Base-by-base conservation (phyloP, 2,888 invertebrate genomes). In the Phengaris arion region DNA sequence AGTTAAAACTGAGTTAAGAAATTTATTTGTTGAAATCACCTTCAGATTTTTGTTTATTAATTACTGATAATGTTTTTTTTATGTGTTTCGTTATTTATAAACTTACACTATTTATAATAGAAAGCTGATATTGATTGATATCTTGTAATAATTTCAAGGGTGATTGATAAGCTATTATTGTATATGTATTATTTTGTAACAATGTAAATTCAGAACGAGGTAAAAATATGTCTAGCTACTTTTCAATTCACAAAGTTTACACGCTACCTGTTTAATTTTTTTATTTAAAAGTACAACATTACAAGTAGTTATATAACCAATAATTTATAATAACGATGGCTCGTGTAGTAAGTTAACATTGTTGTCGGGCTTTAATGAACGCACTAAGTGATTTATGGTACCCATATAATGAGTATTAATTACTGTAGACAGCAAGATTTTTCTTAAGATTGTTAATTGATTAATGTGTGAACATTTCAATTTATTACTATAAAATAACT, bases 41-140 rank as follows among this genome's bases (percentile, higher is more conserved):
- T 72, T 72, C 72, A 72, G 52, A 72, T 54, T 72, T 72, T 72
- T 54, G 54, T 72, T 54, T 51, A 54, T 54, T 72, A 72, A 72
- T 72, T 51, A 13, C 1, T 22, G 22, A 72, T 54, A 54, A 54
- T 54, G 13, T 52, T 7, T 54, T 35, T 72, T 54, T 54, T 51
- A 52, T 48, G 51, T 51, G 15, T 48, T 51, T 51, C 22, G 52
- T 51, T 72, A 52, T 48, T 48, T 51, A 48, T 15, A 69, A 48
- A 45, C 46, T 45, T 13, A 5, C 52, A 70, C 52, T 70, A 22
- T 35, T 45, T 22, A 52, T 35, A 52, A 72, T 70, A 52, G 6
- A 12, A 35, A 10, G 22, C 64, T 13, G 22, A 52, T 22, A 22
- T 2, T 35, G 22, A 35, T 35, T 35, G 35, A 35, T 68, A 45